Evolutionary conservation across 1,140 invertebrate genomes (phyloP), one percentile per base, ranked within the genome.

Genomic region (Mylabris phalerata): DNA sequence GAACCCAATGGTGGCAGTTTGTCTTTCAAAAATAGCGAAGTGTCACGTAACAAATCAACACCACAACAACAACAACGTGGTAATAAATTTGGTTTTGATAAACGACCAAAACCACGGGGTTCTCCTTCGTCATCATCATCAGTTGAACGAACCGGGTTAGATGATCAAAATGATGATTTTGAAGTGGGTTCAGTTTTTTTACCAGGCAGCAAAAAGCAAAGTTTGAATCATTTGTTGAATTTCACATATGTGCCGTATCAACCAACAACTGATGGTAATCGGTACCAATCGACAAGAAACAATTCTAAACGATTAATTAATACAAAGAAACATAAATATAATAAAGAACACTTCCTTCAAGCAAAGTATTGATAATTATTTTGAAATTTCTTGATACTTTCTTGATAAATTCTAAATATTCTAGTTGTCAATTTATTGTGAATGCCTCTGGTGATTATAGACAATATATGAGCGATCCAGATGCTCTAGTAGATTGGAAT

Each of bases 371-470:
- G 10, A 39, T 42, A 50, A 11, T n/a, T 55, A 38, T 39, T 59
- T 60, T 46, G 43, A 55, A 54, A 50, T 59, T 11, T 27, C 52
- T 24, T 51, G 4, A 2, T 5, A 32, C 39, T 56, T 51, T 19
- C 26, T 38, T 57, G 6, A 41, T 55, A 43, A 61, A 43, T 52
- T 13, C 25, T 38, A 32, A 44, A 9, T 48, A 65, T 84, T 85
- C 63, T 68, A 95, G 92, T 79, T 97, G 92, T 76, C 94, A 98
- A 75, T 98, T 98, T 84, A 84, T 97, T 69, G 92, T 97, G 42
- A 86, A 85, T 71, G 78, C 83, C 63, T 80, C 79, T 70, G 86
- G 84, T 57, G 89, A 92, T 77, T 95, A 90, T 75, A 79, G 82
- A 49, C 77, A 80, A 57, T 86, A 93, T 76, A 73, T 87, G 59